Evolutionary conservation across 2,113 vertebrate genomes (phyloP).

Genomic region (Elephas maximus): DNA sequence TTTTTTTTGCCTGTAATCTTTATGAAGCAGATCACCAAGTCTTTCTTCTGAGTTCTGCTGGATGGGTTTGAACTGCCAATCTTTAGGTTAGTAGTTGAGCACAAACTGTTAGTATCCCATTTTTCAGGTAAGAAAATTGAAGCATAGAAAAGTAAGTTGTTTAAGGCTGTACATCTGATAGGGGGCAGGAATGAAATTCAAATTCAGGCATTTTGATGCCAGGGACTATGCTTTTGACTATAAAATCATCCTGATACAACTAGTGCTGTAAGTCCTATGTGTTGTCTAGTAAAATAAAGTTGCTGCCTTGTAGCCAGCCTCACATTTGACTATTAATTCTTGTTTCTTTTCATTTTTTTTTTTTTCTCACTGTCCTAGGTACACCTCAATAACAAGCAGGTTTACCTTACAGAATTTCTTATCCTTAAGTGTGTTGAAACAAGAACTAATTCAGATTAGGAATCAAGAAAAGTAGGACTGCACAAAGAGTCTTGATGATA

Average conservation of each 20-base stretch:
- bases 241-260: background rate
- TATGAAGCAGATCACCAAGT: background rate
- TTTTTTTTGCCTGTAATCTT: too few relatives aligned
- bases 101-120: background rate
- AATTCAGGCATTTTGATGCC: background rate
- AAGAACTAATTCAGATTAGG: background rate
- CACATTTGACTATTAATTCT: slow-evolving; percentile 23
- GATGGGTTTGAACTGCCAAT: background rate
- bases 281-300: slow-evolving; percentile 24
- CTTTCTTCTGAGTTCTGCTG: background rate
- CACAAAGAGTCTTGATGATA: background rate
- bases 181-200: background rate
- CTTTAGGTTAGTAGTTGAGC: background rate
- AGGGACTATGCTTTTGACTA: background rate
- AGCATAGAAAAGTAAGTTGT: slow-evolving; percentile 31
- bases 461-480: slow-evolving; percentile 30
- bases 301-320: background rate
- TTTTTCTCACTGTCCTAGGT: background rate
- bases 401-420: background rate
- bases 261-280: background rate
- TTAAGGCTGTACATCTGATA: background rate
- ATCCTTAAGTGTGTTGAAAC: slow-evolving; percentile 5
- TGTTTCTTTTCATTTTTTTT: background rate
- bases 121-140: slow-evolving; percentile 31
- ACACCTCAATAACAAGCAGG: background rate